Evolutionary conservation across 1,140 invertebrate genomes (phyloP).

Genomic region (Helicoverpa armigera): DNA sequence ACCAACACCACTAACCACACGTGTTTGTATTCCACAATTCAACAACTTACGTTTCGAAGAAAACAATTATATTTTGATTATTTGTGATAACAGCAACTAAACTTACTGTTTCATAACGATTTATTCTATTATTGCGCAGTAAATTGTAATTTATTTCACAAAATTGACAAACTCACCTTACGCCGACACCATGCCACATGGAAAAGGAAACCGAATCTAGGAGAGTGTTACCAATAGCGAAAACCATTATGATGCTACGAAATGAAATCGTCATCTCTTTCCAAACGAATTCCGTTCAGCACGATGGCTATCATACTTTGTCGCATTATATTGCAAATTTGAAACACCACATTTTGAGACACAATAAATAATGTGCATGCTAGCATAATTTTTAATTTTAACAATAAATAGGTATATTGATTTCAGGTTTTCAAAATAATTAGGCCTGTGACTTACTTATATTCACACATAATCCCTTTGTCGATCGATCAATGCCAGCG

Average conservation of each 20-base stretch:
- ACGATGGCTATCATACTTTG: background rate
- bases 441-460: too few species aligned
- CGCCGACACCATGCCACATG: constrained; percentile 84
- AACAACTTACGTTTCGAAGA: background rate
- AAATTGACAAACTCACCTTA: constrained; percentile 80
- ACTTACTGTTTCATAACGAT: constrained; percentile 24
- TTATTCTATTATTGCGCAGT: constrained; percentile 45
- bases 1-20: constrained; percentile 20
- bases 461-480: too few species aligned
- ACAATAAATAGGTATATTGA: too few species aligned
- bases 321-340: background rate
- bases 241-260: background rate
- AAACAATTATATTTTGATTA: background rate
- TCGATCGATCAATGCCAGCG: too few species aligned
- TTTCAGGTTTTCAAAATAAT: too few species aligned
- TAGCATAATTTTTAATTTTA: too few species aligned
- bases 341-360: background rate
- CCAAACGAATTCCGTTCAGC: background rate
- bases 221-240: constrained; percentile 5
- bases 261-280: background rate
- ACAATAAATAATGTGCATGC: too few species aligned
- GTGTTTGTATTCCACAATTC: constrained; percentile 25
- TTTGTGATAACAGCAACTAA: constrained; percentile 1
- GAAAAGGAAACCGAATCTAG: constrained; percentile 72
- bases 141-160: constrained; percentile 62